Evolutionary conservation across 2,113 vertebrate species (phyloP).

Genomic region (Chaetops frenatus): DNA sequence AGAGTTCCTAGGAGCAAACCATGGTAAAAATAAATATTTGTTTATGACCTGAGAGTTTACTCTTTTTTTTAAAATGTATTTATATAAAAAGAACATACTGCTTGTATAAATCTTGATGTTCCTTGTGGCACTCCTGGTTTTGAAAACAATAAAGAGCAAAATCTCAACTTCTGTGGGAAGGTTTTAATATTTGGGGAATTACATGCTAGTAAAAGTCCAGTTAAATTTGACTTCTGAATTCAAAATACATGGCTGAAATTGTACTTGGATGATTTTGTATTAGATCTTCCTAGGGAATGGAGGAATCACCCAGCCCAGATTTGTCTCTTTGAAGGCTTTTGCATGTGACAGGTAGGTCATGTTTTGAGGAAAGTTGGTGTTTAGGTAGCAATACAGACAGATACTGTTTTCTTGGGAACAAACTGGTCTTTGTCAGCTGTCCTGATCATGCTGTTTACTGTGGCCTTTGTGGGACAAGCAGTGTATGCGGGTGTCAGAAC

Average conservation of each 20-base stretch:
- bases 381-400: not conserved
- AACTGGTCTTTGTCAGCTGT: not conserved
- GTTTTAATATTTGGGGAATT: not conserved
- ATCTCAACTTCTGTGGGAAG: not conserved
- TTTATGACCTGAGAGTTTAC: not conserved
- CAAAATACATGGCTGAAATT: not conserved
- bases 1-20: not conserved
- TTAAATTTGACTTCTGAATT: not conserved
- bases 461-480: not conserved
- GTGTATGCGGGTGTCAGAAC: not conserved
- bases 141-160: not conserved
- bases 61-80: not conserved
- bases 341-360: not conserved
- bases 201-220: not conserved
- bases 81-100: not conserved
- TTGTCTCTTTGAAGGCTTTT: not conserved
- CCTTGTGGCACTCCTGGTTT: not conserved
- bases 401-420: not conserved
- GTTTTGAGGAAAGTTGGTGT: not conserved
- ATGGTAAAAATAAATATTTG: not conserved
- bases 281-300: not conserved
- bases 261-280: not conserved
- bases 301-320: not conserved
- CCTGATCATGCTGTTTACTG: not conserved
- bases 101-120: not conserved